Base-by-base conservation (phyloP, 2,888 invertebrate genomes). In the Rhagonycha lutea region DNA sequence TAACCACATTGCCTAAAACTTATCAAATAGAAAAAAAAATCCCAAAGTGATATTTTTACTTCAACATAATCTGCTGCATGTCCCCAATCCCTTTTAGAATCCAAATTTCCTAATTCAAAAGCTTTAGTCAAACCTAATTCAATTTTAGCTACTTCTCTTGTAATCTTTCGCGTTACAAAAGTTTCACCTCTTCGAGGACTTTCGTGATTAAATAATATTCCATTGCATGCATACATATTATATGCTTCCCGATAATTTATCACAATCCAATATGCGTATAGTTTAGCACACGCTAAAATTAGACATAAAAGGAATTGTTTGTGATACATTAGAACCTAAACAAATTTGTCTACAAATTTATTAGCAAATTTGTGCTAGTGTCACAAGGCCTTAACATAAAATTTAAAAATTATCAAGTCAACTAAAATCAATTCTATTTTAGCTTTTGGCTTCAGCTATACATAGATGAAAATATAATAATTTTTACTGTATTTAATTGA, bases 161-260 rank as follows among this genome's bases (percentile, higher is more conserved):
- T 99, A 79, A 99, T 97, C 89, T 99, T 99, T 80, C 99, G 91
- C 0, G 99, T 99, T 8, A 99, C 99, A 89, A 99, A 99, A 85
- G 96, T 99, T 89, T 99, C 99, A 11, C 99, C 98, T 80, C 98
- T 89, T 70, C 98, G 89, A 0, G 98, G 98, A 82, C 96, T 96
- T 89, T 98, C 98, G 86, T 98, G 98, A 89, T 98, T 98, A 87
- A 98, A 98, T 5, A 98, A 90, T 76, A 98, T 95, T 0, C 98
- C 98, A 88, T 98, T 98, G 85, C 97, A 97, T 0, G 98, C 97
- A 87, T 94, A 98, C 93, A 98, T 97, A 70, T 92, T 91, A 86
- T 98, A 98, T 0, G 98, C 98, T 86, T 98, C 98, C 65, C 98
- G 91, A 85, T 98, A 98, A 89, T 98, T 98, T 28, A 96, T 91